These are phyloP conservation scores for Branchipolynoe longqiensis DNA, from an alignment of 2,888 invertebrate species.

Conservation along the genomic window DNA sequence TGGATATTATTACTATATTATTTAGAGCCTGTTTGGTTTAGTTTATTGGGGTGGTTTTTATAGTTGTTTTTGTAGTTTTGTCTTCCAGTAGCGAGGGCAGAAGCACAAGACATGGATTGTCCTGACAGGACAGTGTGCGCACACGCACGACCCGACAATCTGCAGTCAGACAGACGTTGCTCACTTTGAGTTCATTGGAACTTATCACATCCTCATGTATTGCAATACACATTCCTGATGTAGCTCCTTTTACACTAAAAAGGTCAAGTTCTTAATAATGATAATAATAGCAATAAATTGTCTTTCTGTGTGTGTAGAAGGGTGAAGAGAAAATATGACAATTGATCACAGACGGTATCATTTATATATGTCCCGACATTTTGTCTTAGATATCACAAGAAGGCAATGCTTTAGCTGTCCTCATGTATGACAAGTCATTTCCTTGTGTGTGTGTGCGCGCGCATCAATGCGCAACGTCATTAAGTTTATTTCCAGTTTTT, in stretches of 20 bases:
- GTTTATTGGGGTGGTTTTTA: not conserved
- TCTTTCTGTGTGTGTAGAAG: conserved; percentile 24
- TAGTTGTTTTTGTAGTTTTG: not conserved
- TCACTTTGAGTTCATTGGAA: conserved; percentile 32
- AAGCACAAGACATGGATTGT: not conserved
- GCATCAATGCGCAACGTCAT: not conserved
- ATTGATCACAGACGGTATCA: conserved; percentile 39
- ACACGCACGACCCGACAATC: no score
- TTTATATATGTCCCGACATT: conserved; percentile 36
- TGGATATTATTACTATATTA: no score
- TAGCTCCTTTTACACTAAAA: conserved; percentile 30
- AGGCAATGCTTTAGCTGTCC: conserved; percentile 25
- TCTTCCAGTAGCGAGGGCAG: conserved; percentile 32
- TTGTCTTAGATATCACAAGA: conserved; percentile 21
- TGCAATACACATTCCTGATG: not conserved
- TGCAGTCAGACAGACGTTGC: no score
- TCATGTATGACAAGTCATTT: conserved; percentile 22
- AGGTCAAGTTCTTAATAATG: conserved; percentile 31
- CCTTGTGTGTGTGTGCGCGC: no score
- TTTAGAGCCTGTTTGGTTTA: not conserved
- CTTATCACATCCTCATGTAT: conserved; percentile 9
- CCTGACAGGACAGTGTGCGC: no score
- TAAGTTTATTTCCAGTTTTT: not conserved
- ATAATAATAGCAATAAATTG: conserved; percentile 27
- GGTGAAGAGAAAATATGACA: conserved; percentile 35